Evolutionary conservation across 2,888 invertebrate genomes (phyloP), one percentile per base, ranked within the genome.

Genomic region (Hirtodrosophila confusa): DNA sequence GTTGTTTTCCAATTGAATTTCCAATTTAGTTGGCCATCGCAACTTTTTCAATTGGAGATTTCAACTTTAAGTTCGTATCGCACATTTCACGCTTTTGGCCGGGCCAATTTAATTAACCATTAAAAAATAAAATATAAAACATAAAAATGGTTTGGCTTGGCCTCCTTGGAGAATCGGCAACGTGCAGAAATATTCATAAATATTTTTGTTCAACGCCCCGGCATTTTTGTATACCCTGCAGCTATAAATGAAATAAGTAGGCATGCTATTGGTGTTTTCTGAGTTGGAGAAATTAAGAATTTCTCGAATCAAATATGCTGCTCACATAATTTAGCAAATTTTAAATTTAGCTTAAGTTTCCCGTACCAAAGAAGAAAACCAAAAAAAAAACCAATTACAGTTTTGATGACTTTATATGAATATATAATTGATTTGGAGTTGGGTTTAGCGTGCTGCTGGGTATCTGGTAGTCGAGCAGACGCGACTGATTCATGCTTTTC

Each of bases 41-140:
- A 63, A 70, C 62, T 60, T 83, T 68, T 69, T 68, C 71, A 75
- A 85, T 78, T 85, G 60, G 51, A 57, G 44, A 60, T 48, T 76
- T 69, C 62, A 74, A 50, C 69, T 55, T 63, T 27, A 69, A 45
- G 57, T 58, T 43, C 27, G 49, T 41, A 35, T 51, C 43, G 61
- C 60, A 49, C 63, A 40, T 40, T 66, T 53, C 60, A 45, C 41
- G 37, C 51, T 64, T 45, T 61, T 47, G 44, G 41, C 55, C 66
- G 60, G 4, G 65, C 67, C 86, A 87, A 82, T 87, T 82, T 85
- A 82, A 87, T 82, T 82, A 88, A 65, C 80, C 84, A 83, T 80
- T 71, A 86, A 83, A 73, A 66, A 74, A 17, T 17, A 1, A 51
- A 66, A 41, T 48, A 43, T 44, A 12, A 51, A 17, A 43, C n/a